Base-by-base conservation (phyloP, 2,888 invertebrate species). In the Synanthedon vespiformis region DNA sequence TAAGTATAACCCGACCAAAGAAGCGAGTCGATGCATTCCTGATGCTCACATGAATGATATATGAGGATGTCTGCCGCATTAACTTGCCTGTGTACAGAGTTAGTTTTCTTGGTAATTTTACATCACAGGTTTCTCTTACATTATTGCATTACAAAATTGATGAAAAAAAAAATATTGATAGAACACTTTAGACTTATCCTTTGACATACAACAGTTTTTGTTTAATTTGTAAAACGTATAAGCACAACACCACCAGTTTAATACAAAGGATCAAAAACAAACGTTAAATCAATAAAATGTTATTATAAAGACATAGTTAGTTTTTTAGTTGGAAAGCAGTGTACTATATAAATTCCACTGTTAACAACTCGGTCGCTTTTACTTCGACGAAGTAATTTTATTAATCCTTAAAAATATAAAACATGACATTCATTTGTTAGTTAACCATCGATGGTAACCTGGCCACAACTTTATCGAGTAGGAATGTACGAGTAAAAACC, bases 1-100 rank as follows among this genome's bases (percentile, higher is more conserved):
- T 44, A 44, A 44, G 44, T 44, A 44, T 44, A 44, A 44, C 44
- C 44, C 44, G 44, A 44, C 44, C n/a, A 44, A 48, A 48, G 14
- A 14, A 44, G 41, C 53, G 54, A 48, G 53, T 55, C 55, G 50
- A 54, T 55, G 58, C 61, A 61, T 62, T 60, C 40, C n/a, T 44
- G 40, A 60, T 59, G 53, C 54, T 49, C 54, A 44, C 40, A 63
- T 60, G 55, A 57, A 62, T 62, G 58, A 64, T 60, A 62, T 58
- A 61, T 59, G 56, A 57, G 54, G 50, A 50, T 41, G 53, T 53
- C 51, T 49, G 48, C 47, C 14, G 44, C 44, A 53, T 53, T 50
- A 41, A 48, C 18, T 54, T 55, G 22, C 13, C 44, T 44, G 44
- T 61, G 59, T 56, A 64, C 59, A 57, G 56, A 55, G 44, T 44